Base-by-base conservation (phyloP, 2,888 invertebrate genomes). In the Apodemia zela region DNA sequence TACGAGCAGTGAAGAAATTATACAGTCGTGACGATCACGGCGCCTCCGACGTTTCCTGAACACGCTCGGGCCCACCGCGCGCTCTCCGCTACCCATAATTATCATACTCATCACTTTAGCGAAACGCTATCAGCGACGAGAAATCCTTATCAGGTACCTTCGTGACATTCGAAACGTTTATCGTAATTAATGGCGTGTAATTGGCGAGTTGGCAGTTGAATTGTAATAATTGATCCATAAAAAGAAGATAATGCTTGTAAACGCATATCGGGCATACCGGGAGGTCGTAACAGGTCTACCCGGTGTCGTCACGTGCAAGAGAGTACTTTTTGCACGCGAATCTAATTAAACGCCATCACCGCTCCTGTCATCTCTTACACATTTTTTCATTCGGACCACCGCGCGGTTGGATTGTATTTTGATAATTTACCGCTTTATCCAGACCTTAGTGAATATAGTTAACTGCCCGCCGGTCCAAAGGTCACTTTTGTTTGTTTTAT, bases 401-500 rank as follows among this genome's bases (percentile, higher is more conserved):
- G 79, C 83, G 81, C 81, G 79, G 77, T 78, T 38, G 38, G 13
- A 75, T 78, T 75, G 83, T 84, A 87, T 87, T 85, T 86, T 85
- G 82, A 88, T 89, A 87, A 87, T 89, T 89, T 90, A 91, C 89
- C 89, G 89, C 89, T 89, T 89, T 87, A 89, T 89, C 84, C 88
- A 78, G 78, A 71, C 82, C 81, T 86, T 89, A 81, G 89, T 89
- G 89, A 87, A 90, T 89, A 89, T 89, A 87, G 89, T 89, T 89
- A 89, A 85, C 81, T 80, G 82, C 81, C 78, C 81, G 82, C 78
- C 84, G 84, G 87, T 81, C 87, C 85, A 84, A 84, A 86, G 89
- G 88, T 89, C 87, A 87, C 74, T 91, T 84, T 88, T 91, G 89
- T 91, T 91, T 91, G 89, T 90, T 90, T 91, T 91, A 83, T 89